Evolutionary conservation across 2,888 invertebrate species (phyloP).

Genomic region (Calameuta filiformis): DNA sequence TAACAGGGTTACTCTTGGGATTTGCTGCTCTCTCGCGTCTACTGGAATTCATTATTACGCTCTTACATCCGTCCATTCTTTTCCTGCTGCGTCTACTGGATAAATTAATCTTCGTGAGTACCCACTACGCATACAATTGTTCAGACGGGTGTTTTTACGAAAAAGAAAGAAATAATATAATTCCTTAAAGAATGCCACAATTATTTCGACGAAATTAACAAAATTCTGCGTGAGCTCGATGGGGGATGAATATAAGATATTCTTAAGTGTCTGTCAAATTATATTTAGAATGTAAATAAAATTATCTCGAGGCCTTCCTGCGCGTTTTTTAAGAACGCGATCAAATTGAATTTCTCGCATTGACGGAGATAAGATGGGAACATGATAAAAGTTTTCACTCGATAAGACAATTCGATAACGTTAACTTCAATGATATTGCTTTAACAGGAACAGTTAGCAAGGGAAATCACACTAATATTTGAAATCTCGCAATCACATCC

Average conservation of each 20-base stretch:
- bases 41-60: not conserved
- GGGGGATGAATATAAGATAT: not conserved
- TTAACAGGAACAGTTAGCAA: too few relatives aligned
- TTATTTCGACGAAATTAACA: not conserved
- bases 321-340: not conserved
- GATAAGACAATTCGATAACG: not conserved
- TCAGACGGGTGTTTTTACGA: not conserved
- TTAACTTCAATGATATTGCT: not conserved
- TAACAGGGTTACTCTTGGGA: not conserved
- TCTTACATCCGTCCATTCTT: not conserved
- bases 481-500: too few relatives aligned
- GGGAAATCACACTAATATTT: too few relatives aligned
- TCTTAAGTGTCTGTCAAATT: not conserved
- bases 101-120: slow-evolving; percentile 5
- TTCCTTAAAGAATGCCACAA: not conserved
- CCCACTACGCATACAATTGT: not conserved
- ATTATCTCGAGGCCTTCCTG: not conserved
- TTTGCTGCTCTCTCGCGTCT: not conserved
- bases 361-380: not conserved
- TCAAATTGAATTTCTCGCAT: not conserved
- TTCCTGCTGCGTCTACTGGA: not conserved
- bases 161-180: not conserved
- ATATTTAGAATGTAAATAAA: not conserved
- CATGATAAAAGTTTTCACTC: not conserved
- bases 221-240: not conserved